Evolutionary conservation across 2,888 invertebrate species (phyloP).

Genomic region (Laspeyria flexula): DNA sequence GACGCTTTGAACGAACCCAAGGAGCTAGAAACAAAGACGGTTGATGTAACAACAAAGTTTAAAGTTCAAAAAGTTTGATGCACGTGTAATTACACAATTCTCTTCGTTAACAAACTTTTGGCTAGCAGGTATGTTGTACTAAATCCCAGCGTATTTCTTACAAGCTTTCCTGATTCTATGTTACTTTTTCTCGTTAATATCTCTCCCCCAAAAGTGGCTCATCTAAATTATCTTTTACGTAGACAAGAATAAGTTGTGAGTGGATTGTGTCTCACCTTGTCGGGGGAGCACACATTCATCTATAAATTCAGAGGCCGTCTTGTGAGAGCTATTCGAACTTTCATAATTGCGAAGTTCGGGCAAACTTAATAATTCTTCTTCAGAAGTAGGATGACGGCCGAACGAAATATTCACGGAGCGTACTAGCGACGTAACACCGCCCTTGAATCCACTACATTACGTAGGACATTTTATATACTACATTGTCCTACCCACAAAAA

Average conservation of each 20-base stretch:
- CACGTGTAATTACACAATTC: conserved; percentile 39
- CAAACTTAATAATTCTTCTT: conserved; percentile 86
- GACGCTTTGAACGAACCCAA: conserved; percentile 56
- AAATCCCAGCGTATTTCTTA: conserved; percentile 19
- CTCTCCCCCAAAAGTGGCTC: conserved; percentile 20
- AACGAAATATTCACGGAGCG: conserved; percentile 83
- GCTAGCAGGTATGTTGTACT: conserved; percentile 25
- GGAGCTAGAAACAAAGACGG: conserved; percentile 42
- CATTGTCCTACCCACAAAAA: conserved; percentile 64
- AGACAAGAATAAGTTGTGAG: conserved; percentile 25
- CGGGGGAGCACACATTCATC: conserved; percentile 78
- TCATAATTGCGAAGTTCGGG: conserved; percentile 85
- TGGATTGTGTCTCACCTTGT: conserved; percentile 56
- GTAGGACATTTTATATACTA: conserved; percentile 69
- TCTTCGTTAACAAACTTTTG: conserved; percentile 27
- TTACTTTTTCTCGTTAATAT: conserved; percentile 25
- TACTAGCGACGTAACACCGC: conserved; percentile 68
- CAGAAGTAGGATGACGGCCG: conserved; percentile 83
- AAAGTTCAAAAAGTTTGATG: conserved; percentile 33
- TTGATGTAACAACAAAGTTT: conserved; percentile 29
- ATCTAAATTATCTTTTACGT: conserved; percentile 32
- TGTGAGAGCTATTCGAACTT: conserved; percentile 85
- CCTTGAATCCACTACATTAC: conserved; percentile 74
- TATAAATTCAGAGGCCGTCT: conserved; percentile 85
- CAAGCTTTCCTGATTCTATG: conserved; percentile 16